Evolutionary conservation across 2,888 invertebrate species (phyloP), one percentile per base, ranked within the genome.

Genomic region (Quadroppia sp.): DNA sequence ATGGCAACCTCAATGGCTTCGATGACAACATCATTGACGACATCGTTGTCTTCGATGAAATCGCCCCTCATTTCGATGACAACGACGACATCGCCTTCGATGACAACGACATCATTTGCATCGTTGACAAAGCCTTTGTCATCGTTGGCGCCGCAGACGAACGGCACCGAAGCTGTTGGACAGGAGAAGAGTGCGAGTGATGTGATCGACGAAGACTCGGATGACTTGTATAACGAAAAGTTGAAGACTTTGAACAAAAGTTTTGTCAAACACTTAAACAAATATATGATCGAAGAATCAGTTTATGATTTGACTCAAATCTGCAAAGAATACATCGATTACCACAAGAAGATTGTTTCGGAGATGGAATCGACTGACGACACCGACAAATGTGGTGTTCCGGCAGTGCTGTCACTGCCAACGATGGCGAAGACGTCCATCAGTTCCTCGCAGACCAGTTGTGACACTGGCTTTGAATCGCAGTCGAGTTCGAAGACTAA

Each of bases 251-350:
- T 73, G 17, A 73, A 73, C 36, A 25, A 69, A 50, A n/a, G 25
- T n/a, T 73, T 73, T 36, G 11, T 69, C 20, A 25, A 40, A 30
- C 73, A 69, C 42, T 30, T 73, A 17, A 32, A 45, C 17, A 71
- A 23, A 23, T 73, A 69, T 53, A 67, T 72, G 28, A 30, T 20
- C 13, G 6, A 30, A 30, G 2, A n/a, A 3, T 50, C 73, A 25
- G 23, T 23, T 7, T 73, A 69, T 40, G 71, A 73, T 36, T 48
- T 73, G 17, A 56, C 70, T 9, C 11, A 40, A 30, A 56, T 73
- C 25, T 73, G 73, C 32, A 25, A 69, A n/a, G 73, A 69, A 32
- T 73, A 73, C 36, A 73, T 73, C 17, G 59, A 32, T 9, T 30
- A 73, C 17, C 48, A 45, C 23, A 50, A 70, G 32, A 73, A 70